phyloP scores from a whole-genome alignment of 2,888 invertebrate genomes.

The Tridacna gigas region DNA sequence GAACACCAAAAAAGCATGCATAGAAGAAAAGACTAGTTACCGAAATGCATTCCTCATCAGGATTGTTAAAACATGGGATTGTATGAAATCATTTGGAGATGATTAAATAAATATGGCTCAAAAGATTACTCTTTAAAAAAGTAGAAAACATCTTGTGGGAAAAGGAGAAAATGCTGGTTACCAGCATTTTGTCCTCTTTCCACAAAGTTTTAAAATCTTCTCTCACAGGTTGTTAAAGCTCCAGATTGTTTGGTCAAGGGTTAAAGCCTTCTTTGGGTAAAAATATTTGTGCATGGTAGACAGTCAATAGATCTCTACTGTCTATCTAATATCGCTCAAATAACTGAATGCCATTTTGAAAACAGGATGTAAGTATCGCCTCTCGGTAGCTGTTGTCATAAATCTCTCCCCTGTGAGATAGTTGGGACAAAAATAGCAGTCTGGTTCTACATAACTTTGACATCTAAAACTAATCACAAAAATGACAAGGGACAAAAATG shows the following conservation, averaged over 20 bases:
- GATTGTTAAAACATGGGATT: too few species aligned
- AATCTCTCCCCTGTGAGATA: slow-evolving; percentile 5
- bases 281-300: too few species aligned
- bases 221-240: too few species aligned
- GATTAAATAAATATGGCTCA: too few species aligned
- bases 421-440: slow-evolving; percentile 5
- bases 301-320: too few species aligned
- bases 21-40: too few species aligned
- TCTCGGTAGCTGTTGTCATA: background rate
- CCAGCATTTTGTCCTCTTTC: background rate
- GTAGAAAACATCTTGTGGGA: background rate
- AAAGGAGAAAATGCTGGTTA: background rate
- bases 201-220: background rate
- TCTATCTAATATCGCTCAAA: background rate
- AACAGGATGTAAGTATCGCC: background rate
- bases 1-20: too few species aligned
- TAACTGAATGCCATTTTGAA: background rate
- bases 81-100: too few species aligned
- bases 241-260: too few species aligned
- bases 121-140: background rate
- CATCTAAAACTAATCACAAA: slow-evolving; percentile 21
- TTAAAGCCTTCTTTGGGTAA: background rate
- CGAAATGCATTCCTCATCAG: too few species aligned
- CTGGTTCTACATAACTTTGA: slow-evolving; percentile 15
- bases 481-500: slow-evolving; percentile 18